Conservation (phyloP, 92 coral and sea anemone species). For the Actinernus sp. region DNA sequence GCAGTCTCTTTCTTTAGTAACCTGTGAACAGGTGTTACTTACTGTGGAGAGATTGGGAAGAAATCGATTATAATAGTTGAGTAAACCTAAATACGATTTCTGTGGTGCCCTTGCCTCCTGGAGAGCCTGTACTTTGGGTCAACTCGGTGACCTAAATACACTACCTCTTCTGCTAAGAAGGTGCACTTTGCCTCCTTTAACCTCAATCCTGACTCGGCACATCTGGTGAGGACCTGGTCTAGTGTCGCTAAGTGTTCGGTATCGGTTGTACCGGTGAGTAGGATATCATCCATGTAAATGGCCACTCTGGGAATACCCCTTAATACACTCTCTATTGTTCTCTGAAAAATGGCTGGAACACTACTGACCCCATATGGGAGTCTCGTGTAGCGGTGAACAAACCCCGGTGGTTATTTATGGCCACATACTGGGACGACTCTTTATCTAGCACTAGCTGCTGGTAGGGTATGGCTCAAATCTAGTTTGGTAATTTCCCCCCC, state of each 20-base stretch:
- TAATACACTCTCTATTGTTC: constrained; percentile 13
- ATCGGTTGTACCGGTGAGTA: constrained; percentile 30
- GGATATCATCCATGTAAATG: constrained; percentile 30
- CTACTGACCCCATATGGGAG: constrained; percentile 16
- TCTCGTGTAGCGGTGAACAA: constrained; percentile 18
- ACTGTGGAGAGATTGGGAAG: background rate
- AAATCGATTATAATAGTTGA: constrained; percentile 5
- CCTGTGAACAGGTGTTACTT: background rate
- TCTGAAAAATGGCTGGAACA: constrained; percentile 36
- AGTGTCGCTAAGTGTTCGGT: constrained; percentile 8
- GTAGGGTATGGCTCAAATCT: constrained; percentile 56
- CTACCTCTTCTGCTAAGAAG: constrained; percentile 34
- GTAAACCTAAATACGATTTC: constrained; percentile 3
- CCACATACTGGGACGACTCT: constrained; percentile 19
- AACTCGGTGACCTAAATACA: constrained; percentile 21
- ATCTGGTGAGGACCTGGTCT: constrained; percentile 20
- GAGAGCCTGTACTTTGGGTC: constrained; percentile 35
- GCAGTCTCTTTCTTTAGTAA: background rate
- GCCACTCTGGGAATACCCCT: constrained; percentile 22
- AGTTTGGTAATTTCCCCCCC: constrained; percentile 25
- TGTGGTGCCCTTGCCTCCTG: constrained; percentile 28
- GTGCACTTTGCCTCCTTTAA: constrained; percentile 36
- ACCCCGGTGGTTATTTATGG: constrained; percentile 26
- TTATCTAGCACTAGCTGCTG: constrained; percentile 48
- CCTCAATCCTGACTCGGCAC: constrained; percentile 39